A percentile compares a stretch with the other conserved stretches of the same genome.
Evolutionary conservation across 2,888 invertebrate genomes (phyloP).

Genomic region (Hyalella azteca): DNA sequence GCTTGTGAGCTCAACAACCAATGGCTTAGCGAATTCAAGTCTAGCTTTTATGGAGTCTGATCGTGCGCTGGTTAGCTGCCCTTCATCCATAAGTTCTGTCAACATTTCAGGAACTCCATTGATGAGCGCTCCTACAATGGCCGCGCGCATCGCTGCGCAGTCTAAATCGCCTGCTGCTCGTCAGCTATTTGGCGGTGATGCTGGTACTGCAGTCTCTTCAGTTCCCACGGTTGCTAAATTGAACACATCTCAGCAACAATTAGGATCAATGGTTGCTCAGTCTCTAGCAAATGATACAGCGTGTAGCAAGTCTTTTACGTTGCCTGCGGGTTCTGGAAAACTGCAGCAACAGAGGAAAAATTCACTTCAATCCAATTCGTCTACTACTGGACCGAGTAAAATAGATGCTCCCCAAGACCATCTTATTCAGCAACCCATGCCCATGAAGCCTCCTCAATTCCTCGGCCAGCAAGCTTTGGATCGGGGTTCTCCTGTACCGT

Average conservation of each 20-base stretch:
- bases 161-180: slow-evolving; percentile 61
- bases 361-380: not conserved
- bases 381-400: not conserved
- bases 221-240: not conserved
- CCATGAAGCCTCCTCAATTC: not conserved
- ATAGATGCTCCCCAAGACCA: not conserved
- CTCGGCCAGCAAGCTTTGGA: not conserved
- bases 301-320: not conserved
- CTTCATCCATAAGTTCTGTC: slow-evolving; percentile 62
- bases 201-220: slow-evolving; percentile 59
- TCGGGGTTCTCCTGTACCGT: not conserved
- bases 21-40: slow-evolving; percentile 38
- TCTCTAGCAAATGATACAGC: not conserved
- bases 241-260: not conserved
- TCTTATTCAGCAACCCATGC: not conserved
- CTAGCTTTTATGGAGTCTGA: not conserved
- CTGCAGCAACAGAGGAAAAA: slow-evolving; percentile 13
- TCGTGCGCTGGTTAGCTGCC: not conserved
- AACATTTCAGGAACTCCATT: slow-evolving; percentile 69
- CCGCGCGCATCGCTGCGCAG: slow-evolving; percentile 62
- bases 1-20: slow-evolving; percentile 18
- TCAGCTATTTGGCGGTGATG: slow-evolving; percentile 61
- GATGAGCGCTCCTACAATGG: slow-evolving; percentile 77
- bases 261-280: not conserved
- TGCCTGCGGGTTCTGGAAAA: not conserved